Percentiles rank a stretch among this genome's conserved stretches.
Conservation (phyloP, 2,113 vertebrate species). For the Glareola pratincola region DNA sequence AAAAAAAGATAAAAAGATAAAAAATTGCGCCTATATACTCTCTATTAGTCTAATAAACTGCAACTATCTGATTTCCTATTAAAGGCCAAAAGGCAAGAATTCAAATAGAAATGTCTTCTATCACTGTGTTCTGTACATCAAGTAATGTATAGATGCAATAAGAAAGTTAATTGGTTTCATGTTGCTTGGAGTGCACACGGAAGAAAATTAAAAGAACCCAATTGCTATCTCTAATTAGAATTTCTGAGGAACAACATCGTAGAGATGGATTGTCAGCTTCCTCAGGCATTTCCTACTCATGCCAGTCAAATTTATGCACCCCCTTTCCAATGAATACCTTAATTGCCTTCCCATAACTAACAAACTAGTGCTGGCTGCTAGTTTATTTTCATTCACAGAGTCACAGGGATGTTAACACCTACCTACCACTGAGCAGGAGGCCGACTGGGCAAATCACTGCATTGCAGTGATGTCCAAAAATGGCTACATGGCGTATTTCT, state of each 20-base stretch:
- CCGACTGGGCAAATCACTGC: not conserved
- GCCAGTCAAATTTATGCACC: not conserved
- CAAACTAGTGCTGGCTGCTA: not conserved
- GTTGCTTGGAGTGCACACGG: slow-evolving; percentile 5
- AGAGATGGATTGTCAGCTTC: not conserved
- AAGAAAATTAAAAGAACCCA: slow-evolving; percentile 26
- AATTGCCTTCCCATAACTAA: not conserved
- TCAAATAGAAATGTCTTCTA: slow-evolving; percentile 6
- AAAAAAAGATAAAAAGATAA: slow-evolving; percentile 14
- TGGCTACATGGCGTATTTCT: not conserved
- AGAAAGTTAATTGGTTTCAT: slow-evolving; percentile 64
- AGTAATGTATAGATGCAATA: slow-evolving; percentile 18
- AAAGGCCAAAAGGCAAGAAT: slow-evolving; percentile 62
- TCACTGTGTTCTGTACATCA: not conserved
- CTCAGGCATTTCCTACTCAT: not conserved
- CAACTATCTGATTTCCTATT: slow-evolving; percentile 58
- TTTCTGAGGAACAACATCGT: slow-evolving; percentile 2
- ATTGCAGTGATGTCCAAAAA: not conserved
- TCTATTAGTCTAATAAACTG: slow-evolving; percentile 38
- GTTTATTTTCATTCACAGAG: not conserved
- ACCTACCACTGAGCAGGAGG: not conserved
- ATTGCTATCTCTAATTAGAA: slow-evolving; percentile 55
- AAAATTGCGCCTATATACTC: not conserved
- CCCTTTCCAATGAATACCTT: not conserved
- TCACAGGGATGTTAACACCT: not conserved